Percentiles rank a stretch among this genome's conserved stretches.
Conservation (phyloP, 2,888 invertebrate genomes). For the Calliphora vomitoria region DNA sequence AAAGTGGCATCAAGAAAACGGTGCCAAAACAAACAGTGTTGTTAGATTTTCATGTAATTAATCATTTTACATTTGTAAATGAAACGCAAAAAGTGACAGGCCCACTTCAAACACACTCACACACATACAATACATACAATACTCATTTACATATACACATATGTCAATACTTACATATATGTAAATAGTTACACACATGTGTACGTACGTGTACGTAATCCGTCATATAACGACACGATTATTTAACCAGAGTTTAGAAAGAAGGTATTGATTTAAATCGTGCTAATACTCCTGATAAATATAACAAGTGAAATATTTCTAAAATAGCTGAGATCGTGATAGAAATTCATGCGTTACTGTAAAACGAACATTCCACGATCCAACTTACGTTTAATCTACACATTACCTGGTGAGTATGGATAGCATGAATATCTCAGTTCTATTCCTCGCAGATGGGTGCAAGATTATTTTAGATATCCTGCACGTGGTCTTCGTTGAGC, state of each 20-base stretch:
- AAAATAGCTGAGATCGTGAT: too few species aligned
- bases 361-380: too few species aligned
- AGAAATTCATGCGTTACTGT: too few species aligned
- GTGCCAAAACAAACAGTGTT: conserved; percentile 56
- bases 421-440: too few species aligned
- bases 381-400: too few species aligned
- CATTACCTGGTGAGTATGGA: too few species aligned
- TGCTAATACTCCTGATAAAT: too few species aligned
- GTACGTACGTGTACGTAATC: conserved; percentile 16
- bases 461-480: too few species aligned
- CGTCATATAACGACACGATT: conserved; percentile 48
- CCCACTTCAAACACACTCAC: conserved; percentile 59
- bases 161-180: background rate
- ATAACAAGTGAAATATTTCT: too few species aligned
- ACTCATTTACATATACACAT: conserved; percentile 21
- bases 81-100: conserved; percentile 67
- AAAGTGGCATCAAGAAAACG: conserved; percentile 68
- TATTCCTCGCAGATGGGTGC: too few species aligned
- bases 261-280: background rate
- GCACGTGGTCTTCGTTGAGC: too few species aligned
- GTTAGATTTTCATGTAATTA: conserved; percentile 72
- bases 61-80: conserved; percentile 72
- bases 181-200: background rate
- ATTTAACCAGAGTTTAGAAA: conserved; percentile 16
- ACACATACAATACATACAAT: conserved; percentile 15